Base-by-base conservation (phyloP, 2,797 vertebrate species). In the Sciaenops ocellatus region DNA sequence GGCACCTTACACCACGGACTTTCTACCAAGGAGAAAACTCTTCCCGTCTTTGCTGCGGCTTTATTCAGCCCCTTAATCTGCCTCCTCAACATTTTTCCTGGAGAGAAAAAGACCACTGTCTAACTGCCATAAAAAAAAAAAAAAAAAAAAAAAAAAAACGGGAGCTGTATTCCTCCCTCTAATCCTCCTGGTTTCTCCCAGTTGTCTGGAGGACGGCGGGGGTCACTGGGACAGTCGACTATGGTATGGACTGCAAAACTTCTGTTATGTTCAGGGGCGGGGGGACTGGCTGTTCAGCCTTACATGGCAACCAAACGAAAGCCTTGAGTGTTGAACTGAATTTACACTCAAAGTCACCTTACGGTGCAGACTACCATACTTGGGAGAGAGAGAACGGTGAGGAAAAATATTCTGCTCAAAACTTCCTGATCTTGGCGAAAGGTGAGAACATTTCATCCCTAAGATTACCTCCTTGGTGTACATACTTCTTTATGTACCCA, bases 401-500 rank as follows among this genome's bases (percentile, higher is more conserved):
- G 80, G 85, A 83, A 85, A 91, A 88, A 78, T 83, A 68, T 84
- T 84, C 85, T 86, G 89, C 91, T 91, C 72, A 46, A 82, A 90
- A 93, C 90, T 91, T 90, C 92, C 76, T 90, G 91, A 83, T 91
- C 90, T 92, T 91, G 90, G 87, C 72, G 68, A 93, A 95, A 95
- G 94, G 89, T 93, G 90, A 93, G 86, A 88, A 73, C 78, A 82
- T 89, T 88, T 90, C 83, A 78, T 88, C 85, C 85, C 85, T 87
- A 87, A 85, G 82, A 93, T 91, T 94, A 94, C 97, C 97, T 98
- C 95, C 96, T 95, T 95, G 94, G 98, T 97, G 96, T 93, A 99
- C 98, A 98, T 99, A 99, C 98, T 99, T 99, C 98, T 99, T 98
- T 99, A 99, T 98, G 97, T 99, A 97, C 97, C 98, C 98, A 99